Conservation (phyloP, 2,113 vertebrate species). For the Tetrax tetrax region DNA sequence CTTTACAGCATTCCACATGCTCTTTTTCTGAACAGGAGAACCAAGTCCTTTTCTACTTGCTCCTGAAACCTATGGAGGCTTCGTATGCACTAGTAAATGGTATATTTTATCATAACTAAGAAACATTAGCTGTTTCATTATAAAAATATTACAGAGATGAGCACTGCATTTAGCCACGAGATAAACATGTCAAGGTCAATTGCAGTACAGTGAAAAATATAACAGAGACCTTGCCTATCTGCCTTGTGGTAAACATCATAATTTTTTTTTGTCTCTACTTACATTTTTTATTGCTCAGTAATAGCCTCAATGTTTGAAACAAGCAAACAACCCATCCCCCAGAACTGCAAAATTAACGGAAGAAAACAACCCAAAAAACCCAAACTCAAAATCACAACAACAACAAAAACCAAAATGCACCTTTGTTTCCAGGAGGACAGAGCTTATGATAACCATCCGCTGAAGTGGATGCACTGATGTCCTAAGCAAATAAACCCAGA, state of each 20-base stretch:
- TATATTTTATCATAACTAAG: neutral
- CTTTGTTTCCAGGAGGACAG: neutral
- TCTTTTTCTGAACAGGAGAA: neutral
- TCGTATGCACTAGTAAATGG: neutral
- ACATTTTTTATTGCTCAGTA: neutral
- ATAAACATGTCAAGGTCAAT: neutral
- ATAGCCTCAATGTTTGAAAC: neutral
- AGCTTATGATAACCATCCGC: neutral
- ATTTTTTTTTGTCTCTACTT: neutral
- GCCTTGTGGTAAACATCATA: neutral
- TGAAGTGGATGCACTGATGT: neutral
- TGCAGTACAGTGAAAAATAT: neutral
- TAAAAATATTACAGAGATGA: neutral
- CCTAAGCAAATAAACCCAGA: neutral
- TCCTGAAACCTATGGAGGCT: neutral
- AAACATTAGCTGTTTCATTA: neutral
- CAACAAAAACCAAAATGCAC: neutral
- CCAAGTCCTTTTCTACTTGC: neutral
- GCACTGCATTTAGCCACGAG: neutral
- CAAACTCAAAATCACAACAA: neutral
- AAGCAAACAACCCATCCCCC: neutral
- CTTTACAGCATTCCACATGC: neutral
- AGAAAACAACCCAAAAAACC: neutral
- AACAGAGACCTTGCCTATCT: neutral
- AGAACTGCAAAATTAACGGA: neutral